phyloP scores from a whole-genome alignment of 2,888 invertebrate genomes.

The Drosophila emarginata region DNA sequence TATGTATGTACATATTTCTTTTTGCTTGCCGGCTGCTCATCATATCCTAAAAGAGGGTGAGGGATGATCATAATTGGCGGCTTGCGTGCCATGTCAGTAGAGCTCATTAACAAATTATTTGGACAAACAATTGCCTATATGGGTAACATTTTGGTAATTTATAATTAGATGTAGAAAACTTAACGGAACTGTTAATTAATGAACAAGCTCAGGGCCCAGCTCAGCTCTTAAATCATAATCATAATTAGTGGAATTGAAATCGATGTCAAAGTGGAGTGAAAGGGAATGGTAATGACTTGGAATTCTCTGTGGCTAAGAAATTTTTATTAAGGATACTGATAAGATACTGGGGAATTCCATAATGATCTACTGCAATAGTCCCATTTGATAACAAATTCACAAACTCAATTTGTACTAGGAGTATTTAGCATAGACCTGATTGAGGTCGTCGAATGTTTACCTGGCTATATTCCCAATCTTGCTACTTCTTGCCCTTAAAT shows the following conservation, averaged over 20 bases:
- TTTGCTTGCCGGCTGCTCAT: neutral
- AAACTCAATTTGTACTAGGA: too few species aligned
- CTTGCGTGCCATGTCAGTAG: constrained; percentile 5
- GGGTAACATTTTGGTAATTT: constrained; percentile 6
- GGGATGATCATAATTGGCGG: neutral
- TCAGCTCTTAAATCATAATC: neutral
- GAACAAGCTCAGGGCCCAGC: neutral
- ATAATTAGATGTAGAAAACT: neutral
- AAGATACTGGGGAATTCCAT: too few species aligned
- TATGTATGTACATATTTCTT: too few species aligned
- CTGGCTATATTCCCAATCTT: neutral
- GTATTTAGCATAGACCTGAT: too few species aligned
- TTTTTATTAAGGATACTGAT: too few species aligned
- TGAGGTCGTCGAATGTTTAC: neutral
- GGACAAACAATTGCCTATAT: constrained; percentile 4
- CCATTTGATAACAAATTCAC: too few species aligned
- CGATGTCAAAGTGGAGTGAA: neutral
- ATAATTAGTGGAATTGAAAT: neutral
- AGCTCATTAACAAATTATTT: constrained; percentile 14
- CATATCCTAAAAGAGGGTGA: neutral
- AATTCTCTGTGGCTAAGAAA: too few species aligned
- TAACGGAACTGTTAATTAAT: neutral
- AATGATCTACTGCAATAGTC: too few species aligned
- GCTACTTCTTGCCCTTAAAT: neutral
- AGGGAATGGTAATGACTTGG: neutral